Evolutionary conservation across 1,140 invertebrate species (phyloP).

Genomic region (Cherax destructor): DNA sequence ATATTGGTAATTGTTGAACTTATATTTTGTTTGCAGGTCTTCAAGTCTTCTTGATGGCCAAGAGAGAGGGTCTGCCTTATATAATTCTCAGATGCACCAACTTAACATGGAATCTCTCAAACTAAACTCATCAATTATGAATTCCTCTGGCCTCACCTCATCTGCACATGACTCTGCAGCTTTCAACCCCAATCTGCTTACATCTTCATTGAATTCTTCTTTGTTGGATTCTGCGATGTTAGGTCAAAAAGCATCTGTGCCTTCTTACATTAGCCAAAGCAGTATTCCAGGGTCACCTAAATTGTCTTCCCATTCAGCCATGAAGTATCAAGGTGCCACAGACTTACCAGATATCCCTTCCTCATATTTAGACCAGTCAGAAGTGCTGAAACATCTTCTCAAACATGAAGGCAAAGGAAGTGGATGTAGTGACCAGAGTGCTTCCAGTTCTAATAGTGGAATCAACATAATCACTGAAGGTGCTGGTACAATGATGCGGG

Average conservation of each 20-base stretch:
- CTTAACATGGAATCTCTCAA: conserved; percentile 65
- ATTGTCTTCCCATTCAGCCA: conserved; percentile 63
- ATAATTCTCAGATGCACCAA: conserved; percentile 35
- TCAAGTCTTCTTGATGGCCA: conserved; percentile 48
- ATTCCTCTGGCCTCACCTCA: conserved; percentile 30
- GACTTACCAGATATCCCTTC: conserved; percentile 90
- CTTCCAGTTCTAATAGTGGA: conserved; percentile 52
- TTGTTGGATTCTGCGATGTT: conserved; percentile 42
- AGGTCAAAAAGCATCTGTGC: conserved; percentile 26
- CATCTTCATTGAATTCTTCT: conserved; percentile 44
- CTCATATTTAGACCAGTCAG: conserved; percentile 88
- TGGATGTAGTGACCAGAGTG: conserved; percentile 59
- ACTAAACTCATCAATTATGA: conserved; percentile 56
- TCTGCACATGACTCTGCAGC: conserved; percentile 16
- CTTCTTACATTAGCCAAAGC: conserved; percentile 43
- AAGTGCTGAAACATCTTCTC: conserved; percentile 89
- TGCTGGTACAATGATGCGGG: conserved; percentile 9
- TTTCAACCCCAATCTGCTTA: conserved; percentile 25
- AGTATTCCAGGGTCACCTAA: conserved; percentile 42
- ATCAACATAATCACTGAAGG: conserved; percentile 45
- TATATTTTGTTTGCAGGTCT: conserved; percentile 33
- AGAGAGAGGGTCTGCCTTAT: conserved; percentile 28
- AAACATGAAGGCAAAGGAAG: conserved; percentile 80
- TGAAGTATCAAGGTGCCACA: conserved; percentile 77
- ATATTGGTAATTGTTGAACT: not conserved